Evolutionary conservation across 2,113 vertebrate species (phyloP).

Genomic region (Anoplopoma fimbria): DNA sequence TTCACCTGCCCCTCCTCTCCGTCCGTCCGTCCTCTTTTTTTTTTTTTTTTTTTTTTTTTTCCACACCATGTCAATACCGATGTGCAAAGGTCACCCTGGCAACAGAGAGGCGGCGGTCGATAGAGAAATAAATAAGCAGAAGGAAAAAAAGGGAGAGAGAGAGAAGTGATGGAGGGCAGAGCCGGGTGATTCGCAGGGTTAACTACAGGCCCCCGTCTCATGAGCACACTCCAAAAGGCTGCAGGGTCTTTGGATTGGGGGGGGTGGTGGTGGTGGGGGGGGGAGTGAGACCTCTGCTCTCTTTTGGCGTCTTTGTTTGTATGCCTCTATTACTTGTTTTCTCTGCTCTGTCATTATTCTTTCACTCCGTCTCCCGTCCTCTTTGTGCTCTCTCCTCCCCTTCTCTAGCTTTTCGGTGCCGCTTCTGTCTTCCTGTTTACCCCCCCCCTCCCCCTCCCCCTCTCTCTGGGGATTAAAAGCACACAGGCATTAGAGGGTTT

Average conservation of each 20-base stretch:
- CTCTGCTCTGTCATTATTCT: slow-evolving; percentile 34
- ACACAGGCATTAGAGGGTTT: slow-evolving; percentile 15
- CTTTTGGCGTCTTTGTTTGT: slow-evolving; percentile 37
- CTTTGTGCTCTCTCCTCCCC: slow-evolving; percentile 15
- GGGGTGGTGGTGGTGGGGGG: slow-evolving; percentile 18
- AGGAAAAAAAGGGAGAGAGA: slow-evolving; percentile 62
- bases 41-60: slow-evolving; percentile 14
- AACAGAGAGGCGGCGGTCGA: slow-evolving; percentile 75
- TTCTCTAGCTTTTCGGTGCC: slow-evolving; percentile 14
- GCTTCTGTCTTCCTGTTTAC: slow-evolving; percentile 12
- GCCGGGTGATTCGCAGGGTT: slow-evolving; percentile 71
- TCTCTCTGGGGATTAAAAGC: slow-evolving; percentile 40
- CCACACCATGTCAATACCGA: slow-evolving; percentile 74
- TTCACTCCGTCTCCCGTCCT: slow-evolving; percentile 7
- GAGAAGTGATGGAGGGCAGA: slow-evolving; percentile 70
- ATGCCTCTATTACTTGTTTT: slow-evolving; percentile 41
- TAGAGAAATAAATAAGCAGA: slow-evolving; percentile 80
- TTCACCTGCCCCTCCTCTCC: slow-evolving; percentile 60
- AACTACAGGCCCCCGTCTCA: slow-evolving; percentile 72
- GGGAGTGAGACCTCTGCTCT: slow-evolving; percentile 43
- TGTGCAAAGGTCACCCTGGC: slow-evolving; percentile 81
- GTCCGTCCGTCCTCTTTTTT: background rate
- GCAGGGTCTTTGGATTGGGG: slow-evolving; percentile 44
- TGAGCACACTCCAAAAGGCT: slow-evolving; percentile 66
- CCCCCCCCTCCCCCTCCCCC: background rate